These are phyloP conservation scores for Drosophila albomicans DNA, from an alignment of 1,140 invertebrate genomes.

Conservation along the genomic window DNA sequence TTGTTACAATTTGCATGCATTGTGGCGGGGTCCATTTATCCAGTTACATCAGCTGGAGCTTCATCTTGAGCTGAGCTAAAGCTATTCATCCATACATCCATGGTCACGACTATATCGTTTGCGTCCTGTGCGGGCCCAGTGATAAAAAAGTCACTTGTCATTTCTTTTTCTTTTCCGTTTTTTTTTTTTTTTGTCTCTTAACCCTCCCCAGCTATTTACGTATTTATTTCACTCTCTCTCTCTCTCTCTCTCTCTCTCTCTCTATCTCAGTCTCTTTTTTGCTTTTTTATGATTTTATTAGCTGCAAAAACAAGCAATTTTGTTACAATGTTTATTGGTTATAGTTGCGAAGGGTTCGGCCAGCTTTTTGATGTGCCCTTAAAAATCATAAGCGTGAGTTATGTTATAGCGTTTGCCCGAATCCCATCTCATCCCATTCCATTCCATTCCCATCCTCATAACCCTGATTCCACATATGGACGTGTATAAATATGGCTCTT, in stretches of 20 bases:
- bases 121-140: conserved; percentile 44
- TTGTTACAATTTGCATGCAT: conserved; percentile 81
- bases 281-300: conserved; percentile 83
- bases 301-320: conserved; percentile 83
- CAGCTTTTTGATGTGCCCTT: conserved; percentile 72
- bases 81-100: conserved; percentile 72
- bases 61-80: conserved; percentile 23
- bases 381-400: conserved; percentile 83
- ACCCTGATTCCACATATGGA: not conserved
- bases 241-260: not conserved
- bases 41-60: conserved; percentile 11
- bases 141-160: conserved; percentile 80
- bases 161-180: conserved; percentile 38
- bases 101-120: conserved; percentile 40
- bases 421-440: not conserved
- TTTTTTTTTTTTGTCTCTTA: conserved; percentile 16
- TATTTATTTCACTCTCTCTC: conserved; percentile 8
- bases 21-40: conserved; percentile 61
- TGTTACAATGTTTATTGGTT: conserved; percentile 83
- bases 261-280: no score
- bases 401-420: conserved; percentile 41
- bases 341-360: conserved; percentile 66
- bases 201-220: conserved; percentile 66
- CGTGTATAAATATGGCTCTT: conserved; percentile 18
- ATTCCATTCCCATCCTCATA: not conserved